Base-by-base conservation (phyloP, 92 coral and sea anemone genomes). In the Pocillopora meandrina region DNA sequence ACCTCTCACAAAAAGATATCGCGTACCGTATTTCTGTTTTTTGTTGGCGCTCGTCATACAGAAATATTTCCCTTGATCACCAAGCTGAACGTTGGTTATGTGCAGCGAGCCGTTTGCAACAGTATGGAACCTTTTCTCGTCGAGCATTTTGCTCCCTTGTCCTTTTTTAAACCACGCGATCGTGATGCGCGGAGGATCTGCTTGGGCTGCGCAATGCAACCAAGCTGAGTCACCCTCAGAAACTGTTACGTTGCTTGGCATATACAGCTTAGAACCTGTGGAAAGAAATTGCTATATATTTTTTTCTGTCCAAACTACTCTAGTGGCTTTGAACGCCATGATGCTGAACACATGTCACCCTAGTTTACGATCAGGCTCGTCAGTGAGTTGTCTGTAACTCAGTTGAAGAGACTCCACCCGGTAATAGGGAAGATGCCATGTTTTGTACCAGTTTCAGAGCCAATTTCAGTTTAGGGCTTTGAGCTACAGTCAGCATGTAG, bases 121-220 rank as follows among this genome's bases (percentile, higher is more conserved):
- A 63, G 61, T 47, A 2, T 69, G 77, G 72, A 84, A 89, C 15
- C 87, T 85, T 23, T 90, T 76, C 49, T 82, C 66, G 67, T 88
- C 80, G 34, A 91, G 90, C 42, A 81, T 79, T 56, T 90, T 81
- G 19, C 95, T 93, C 0, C 97, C 97, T 18, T 57, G 76, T n/a
- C 26, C 42, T 64, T 89, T 81, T 60, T 65, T 89, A 5, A 88
- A 92, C 98, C 98, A 96, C 47, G 90, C 80, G 19, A 96, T 85
- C 66, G 79, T 86, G 2, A 98, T 98, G 71, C 80, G 81, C 36
- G 98, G 98, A 73, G 52, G 52, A 7, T 42, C 60, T 62, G 4
- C 98, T 98, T 60, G 95, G 61, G 91, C 93, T 34, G 81, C 92
- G 58, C 98, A 96, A 74, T 96, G 91, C 1, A 96, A 78, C 93